These are phyloP conservation scores for Seriola rivoliana DNA, from an alignment of 2,113 vertebrate species.

Conservation along the genomic window DNA sequence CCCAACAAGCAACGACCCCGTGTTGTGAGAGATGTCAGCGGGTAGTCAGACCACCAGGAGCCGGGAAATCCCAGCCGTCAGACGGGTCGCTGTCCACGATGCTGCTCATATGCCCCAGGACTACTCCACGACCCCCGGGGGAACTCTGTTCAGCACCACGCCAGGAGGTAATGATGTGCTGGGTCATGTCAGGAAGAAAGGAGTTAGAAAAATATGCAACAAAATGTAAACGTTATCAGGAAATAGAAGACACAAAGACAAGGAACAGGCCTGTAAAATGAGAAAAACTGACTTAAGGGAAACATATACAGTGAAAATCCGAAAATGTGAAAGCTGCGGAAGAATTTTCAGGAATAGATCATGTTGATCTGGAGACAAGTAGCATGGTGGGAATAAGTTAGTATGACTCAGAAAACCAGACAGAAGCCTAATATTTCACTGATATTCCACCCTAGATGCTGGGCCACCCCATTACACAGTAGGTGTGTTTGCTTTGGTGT, in stretches of 20 bases:
- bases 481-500: too few relatives aligned
- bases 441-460: neutral
- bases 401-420: too few relatives aligned
- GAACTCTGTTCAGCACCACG: constrained; percentile 93
- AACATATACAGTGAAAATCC: neutral
- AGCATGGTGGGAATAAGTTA: too few relatives aligned
- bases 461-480: too few relatives aligned
- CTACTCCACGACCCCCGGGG: constrained; percentile 93
- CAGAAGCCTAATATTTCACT: too few relatives aligned
- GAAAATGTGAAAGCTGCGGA: neutral
- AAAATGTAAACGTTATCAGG: neutral
- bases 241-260: too few relatives aligned
- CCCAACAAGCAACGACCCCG: neutral
- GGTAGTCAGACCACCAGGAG: constrained; percentile 85
- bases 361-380: too few relatives aligned
- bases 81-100: constrained; percentile 86
- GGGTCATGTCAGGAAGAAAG: neutral
- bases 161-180: constrained; percentile 87
- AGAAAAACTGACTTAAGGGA: neutral
- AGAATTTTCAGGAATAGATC: too few relatives aligned
- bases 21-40: constrained; percentile 84
- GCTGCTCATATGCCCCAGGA: constrained; percentile 89
- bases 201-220: neutral
- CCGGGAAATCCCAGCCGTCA: constrained; percentile 88
- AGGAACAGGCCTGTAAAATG: neutral